These are phyloP conservation scores for Rachycentron canadum DNA, from an alignment of 2,797 vertebrate species.

Conservation along the genomic window DNA sequence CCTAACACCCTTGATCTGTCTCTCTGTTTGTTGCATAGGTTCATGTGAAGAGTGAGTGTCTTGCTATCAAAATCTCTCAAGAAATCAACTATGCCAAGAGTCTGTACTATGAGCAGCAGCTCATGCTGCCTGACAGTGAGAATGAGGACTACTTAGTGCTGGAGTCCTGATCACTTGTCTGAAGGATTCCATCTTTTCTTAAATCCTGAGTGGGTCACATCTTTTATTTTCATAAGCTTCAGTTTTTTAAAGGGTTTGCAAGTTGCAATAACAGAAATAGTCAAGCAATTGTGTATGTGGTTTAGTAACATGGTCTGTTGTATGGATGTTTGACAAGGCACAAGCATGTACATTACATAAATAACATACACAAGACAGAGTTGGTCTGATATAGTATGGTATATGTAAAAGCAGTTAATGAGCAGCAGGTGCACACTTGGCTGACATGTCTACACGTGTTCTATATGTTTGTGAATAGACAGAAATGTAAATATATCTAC, in stretches of 20 bases:
- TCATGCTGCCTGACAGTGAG: conserved; percentile 93
- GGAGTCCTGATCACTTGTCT: conserved; percentile 84
- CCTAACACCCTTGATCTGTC: neutral
- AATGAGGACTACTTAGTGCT: conserved; percentile 91
- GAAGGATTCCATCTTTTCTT: neutral
- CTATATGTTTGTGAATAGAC: conserved; percentile 76
- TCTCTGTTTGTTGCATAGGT: conserved; percentile 83
- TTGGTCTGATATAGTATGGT: conserved; percentile 47
- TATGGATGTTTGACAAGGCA: conserved; percentile 61
- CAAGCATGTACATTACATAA: conserved; percentile 45
- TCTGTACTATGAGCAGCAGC: conserved; percentile 98
- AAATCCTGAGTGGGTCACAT: neutral
- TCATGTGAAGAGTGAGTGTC: conserved; percentile 92
- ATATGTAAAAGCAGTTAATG: conserved; percentile 76
- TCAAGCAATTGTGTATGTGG: conserved; percentile 3
- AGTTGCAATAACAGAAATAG: conserved; percentile 30
- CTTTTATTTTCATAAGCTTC: conserved; percentile 32
- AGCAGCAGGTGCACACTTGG: conserved; percentile 50
- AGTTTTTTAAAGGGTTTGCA: conserved; percentile 18
- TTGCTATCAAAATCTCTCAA: conserved; percentile 95
- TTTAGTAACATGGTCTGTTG: conserved; percentile 29
- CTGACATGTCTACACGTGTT: conserved; percentile 51
- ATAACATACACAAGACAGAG: conserved; percentile 63
- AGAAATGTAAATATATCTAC: conserved; percentile 75
- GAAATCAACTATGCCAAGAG: conserved; percentile 99